Evolutionary conservation across 92 coral and sea anemone genomes (phyloP).

Genomic region (Palythoa grandis): DNA sequence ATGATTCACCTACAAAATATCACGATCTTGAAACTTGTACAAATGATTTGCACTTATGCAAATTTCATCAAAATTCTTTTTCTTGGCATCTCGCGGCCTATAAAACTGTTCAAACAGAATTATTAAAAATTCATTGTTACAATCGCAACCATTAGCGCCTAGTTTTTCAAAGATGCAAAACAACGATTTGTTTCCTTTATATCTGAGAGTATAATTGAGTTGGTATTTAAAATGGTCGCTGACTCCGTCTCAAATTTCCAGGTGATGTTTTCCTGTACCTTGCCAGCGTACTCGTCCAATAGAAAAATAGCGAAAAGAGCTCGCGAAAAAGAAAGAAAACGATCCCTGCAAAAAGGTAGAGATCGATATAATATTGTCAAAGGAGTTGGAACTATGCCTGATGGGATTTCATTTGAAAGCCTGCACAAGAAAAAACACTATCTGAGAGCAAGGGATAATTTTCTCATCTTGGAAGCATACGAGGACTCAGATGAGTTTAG

Average conservation of each 20-base stretch:
- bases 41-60: constrained; percentile 24
- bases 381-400: constrained; percentile 91
- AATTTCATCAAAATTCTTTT: constrained; percentile 23
- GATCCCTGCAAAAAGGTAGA: constrained; percentile 78
- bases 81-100: constrained; percentile 38
- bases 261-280: constrained; percentile 92
- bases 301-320: constrained; percentile 73
- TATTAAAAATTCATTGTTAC: constrained; percentile 40
- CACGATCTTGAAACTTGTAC: neutral
- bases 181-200: neutral
- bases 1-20: neutral
- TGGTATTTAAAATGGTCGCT: constrained; percentile 29
- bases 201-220: neutral
- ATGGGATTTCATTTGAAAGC: constrained; percentile 95
- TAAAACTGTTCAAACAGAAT: constrained; percentile 17
- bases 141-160: constrained; percentile 17
- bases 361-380: constrained; percentile 91
- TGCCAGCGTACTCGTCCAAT: constrained; percentile 77
- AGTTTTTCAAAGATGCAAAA: constrained; percentile 9
- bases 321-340: constrained; percentile 72
- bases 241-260: constrained; percentile 40
- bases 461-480: constrained; percentile 84
- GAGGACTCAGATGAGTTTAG: constrained; percentile 94
- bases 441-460: constrained; percentile 81
- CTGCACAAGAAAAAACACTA: constrained; percentile 80